Percentiles rank a stretch among this genome's conserved stretches.
Conservation (phyloP, 2,888 invertebrate species). For the Monochamus alternatus region DNA sequence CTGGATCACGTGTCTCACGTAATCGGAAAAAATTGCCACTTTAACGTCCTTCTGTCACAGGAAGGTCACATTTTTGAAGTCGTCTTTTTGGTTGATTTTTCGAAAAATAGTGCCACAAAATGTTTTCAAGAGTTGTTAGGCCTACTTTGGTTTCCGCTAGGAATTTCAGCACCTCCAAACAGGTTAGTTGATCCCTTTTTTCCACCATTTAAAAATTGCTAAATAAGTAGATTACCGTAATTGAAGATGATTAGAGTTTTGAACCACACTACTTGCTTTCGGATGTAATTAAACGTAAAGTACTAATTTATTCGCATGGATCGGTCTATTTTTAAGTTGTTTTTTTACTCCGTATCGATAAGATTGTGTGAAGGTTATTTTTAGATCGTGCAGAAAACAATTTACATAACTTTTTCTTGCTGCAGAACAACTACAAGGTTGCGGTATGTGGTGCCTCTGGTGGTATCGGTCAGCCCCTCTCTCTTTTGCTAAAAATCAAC, state of each 20-base stretch:
- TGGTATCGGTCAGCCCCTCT: constrained; percentile 97
- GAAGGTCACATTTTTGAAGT: constrained; percentile 18
- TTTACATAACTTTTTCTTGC: constrained; percentile 56
- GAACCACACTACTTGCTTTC: neutral
- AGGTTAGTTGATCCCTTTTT: constrained; percentile 52
- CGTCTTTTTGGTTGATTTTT: constrained; percentile 13
- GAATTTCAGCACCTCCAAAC: constrained; percentile 62
- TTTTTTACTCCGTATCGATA: neutral
- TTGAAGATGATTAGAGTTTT: neutral
- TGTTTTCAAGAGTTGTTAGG: constrained; percentile 79
- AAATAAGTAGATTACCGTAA: no score
- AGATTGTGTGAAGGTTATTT: constrained; percentile 1
- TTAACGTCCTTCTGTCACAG: constrained; percentile 14
- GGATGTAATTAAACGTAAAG: neutral
- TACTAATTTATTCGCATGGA: neutral
- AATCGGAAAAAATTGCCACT: constrained; percentile 21
- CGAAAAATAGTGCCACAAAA: constrained; percentile 63
- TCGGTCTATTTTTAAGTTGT: neutral
- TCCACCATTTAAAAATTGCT: neutral
- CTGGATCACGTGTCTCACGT: neutral
- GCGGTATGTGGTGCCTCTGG: constrained; percentile 97
- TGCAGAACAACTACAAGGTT: constrained; percentile 90
- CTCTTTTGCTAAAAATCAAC: constrained; percentile 92
- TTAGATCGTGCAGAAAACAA: constrained; percentile 5
- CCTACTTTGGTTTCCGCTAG: constrained; percentile 66